phyloP scores from a whole-genome alignment of 2,113 vertebrate species.

The Onychostoma macrolepis region DNA sequence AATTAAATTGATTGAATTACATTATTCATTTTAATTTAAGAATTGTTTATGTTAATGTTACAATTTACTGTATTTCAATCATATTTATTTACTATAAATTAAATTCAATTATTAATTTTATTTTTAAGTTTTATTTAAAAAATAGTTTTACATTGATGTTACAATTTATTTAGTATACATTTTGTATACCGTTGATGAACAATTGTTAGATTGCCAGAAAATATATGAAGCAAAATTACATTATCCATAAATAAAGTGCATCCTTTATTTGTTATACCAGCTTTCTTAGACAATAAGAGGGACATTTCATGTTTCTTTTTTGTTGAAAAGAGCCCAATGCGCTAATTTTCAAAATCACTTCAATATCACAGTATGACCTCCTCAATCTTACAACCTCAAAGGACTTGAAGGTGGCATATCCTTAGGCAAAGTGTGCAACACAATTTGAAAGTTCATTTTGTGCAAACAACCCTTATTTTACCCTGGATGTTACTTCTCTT shows the following conservation, averaged over 20 bases:
- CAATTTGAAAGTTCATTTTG: not conserved
- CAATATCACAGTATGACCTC: not conserved
- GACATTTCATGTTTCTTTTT: not conserved
- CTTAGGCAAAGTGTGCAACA: not conserved
- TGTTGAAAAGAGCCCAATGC: not conserved
- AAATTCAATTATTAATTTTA: no score
- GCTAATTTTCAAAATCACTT: not conserved
- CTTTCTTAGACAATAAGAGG: not conserved
- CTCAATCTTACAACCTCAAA: not conserved
- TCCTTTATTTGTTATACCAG: not conserved
- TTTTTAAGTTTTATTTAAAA: no score
- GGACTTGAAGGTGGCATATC: not conserved
- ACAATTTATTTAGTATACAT: not conserved
- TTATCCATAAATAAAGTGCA: not conserved
- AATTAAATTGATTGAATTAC: no score
- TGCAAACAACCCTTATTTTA: constrained; percentile 16
- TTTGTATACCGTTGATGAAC: not conserved
- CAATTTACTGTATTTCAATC: not conserved
- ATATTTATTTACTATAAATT: no score
- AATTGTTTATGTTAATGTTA: no score
- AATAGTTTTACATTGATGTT: not conserved
- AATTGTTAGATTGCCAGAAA: not conserved
- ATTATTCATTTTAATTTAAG: no score
- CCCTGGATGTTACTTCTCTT: constrained; percentile 2
- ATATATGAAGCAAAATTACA: not conserved